phyloP scores from a whole-genome alignment of 2,888 invertebrate genomes.

The Coenonympha glycerion region DNA sequence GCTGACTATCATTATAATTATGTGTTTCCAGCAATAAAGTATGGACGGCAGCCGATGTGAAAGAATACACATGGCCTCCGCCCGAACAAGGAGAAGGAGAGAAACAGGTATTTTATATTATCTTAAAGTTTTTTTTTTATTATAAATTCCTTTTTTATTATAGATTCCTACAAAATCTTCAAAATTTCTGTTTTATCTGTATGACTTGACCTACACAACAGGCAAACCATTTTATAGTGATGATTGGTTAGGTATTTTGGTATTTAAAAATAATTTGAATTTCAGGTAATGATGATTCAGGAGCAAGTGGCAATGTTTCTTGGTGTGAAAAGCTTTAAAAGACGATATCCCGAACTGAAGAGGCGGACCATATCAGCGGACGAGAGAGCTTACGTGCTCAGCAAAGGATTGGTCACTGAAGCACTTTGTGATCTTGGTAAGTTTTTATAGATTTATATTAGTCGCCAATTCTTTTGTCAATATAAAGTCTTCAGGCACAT shows the following conservation, averaged over 20 bases:
- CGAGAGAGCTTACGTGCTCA: conserved; percentile 91
- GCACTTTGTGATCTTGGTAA: conserved; percentile 93
- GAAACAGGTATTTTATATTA: conserved; percentile 44
- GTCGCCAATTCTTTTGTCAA: neutral
- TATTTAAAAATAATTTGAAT: no score
- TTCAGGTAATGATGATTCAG: conserved; percentile 93
- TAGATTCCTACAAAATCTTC: no score
- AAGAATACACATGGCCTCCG: conserved; percentile 95
- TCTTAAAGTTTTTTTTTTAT: neutral
- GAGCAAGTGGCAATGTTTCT: conserved; percentile 97
- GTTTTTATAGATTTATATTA: neutral
- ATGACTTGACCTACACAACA: no score
- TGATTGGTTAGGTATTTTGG: no score
- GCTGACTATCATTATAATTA: neutral
- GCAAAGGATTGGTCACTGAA: conserved; percentile 88
- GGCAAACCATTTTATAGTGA: no score
- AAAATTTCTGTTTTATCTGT: no score
- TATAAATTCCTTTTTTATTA: no score
- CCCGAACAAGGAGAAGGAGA: conserved; percentile 56
- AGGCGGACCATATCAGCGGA: conserved; percentile 87
- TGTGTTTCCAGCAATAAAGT: conserved; percentile 66
- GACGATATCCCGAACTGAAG: conserved; percentile 93
- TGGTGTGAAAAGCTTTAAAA: conserved; percentile 96
- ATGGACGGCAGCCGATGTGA: conserved; percentile 89
- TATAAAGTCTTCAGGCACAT: no score